Base-by-base conservation (phyloP, 2,888 invertebrate genomes). In the Ptilodon capucinus region DNA sequence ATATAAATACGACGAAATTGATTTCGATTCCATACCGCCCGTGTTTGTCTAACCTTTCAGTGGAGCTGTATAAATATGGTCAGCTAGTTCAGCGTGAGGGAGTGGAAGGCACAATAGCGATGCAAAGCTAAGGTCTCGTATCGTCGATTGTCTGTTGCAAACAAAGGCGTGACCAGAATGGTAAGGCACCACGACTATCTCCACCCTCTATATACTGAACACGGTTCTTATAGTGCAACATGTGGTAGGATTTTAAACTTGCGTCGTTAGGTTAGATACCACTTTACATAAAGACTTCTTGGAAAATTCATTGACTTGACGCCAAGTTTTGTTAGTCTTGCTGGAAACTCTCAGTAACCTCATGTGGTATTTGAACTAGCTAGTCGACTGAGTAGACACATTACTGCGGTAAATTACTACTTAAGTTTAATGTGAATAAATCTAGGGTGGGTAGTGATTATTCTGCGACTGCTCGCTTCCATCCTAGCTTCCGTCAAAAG, bases 281-380 rank as follows among this genome's bases (percentile, higher is more conserved):
- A 62, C 63, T 68, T 68, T 67, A 67, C 71, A 70, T 76, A 74
- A 76, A 66, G 60, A 64, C 62, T 62, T 49, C 48, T 55, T 41
- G 48, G 50, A 55, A 64, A 66, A 68, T 68, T 62, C 61, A 48
- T 57, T 7, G 60, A 58, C 55, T 55, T 28, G 44, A 11, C 36
- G 41, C 34, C 17, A 46, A 53, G 38, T 54, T 50, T 19, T 41
- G 47, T 47, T 51, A 49, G 54, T 51, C 46, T 51, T 46, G 50
- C 51, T 57, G 50, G 46, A 42, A 54, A 61, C 45, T 56, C 36
- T 54, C 45, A n/a, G 28, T 40, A 41, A 50, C 49, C 49, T 58
- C 44, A 46, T 44, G 53, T 44, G 54, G 50, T 48, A 23, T 35
- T 17, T 35, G 17, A 17, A 35, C 51, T 46, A 54, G 50, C 35